These are phyloP conservation scores for Chionodraco myersi DNA, from an alignment of 2,113 vertebrate genomes.

Conservation along the genomic window DNA sequence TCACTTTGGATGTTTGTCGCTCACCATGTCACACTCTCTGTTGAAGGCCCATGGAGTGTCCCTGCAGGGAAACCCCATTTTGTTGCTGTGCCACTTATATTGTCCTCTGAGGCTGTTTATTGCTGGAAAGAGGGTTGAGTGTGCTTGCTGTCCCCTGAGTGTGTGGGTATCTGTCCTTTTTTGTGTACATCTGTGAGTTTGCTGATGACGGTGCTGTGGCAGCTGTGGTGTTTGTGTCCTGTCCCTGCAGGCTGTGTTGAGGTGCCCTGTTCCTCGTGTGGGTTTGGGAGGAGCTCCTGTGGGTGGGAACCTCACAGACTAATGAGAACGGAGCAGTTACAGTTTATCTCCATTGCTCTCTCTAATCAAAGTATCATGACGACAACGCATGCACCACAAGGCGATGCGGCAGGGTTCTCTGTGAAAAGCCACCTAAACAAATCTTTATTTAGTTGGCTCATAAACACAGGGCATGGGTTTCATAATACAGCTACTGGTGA, in stretches of 20 bases:
- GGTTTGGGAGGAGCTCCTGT: conserved; percentile 67
- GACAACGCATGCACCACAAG: conserved; percentile 44
- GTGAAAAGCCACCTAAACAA: conserved; percentile 40
- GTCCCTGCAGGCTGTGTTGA: conserved; percentile 35
- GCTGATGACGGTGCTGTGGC: conserved; percentile 27
- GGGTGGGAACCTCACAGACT: conserved; percentile 57
- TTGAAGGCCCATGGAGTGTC: conserved; percentile 43
- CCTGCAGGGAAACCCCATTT: conserved; percentile 61
- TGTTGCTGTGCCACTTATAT: conserved; percentile 41
- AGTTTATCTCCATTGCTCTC: conserved; percentile 48
- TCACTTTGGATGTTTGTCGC: conserved; percentile 53
- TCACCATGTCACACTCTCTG: conserved; percentile 40
- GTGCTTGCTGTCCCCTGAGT: conserved; percentile 16
- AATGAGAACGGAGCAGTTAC: conserved; percentile 65
- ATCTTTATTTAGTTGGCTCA: conserved; percentile 48
- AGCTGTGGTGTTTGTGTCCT: conserved; percentile 37
- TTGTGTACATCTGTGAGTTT: conserved; percentile 29
- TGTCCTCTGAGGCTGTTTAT: conserved; percentile 50
- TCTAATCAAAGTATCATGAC: conserved; percentile 68
- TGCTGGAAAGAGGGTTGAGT: conserved; percentile 32
- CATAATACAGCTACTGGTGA: conserved; percentile 8
- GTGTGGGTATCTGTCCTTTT: conserved; percentile 15
- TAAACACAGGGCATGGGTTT: conserved; percentile 35
- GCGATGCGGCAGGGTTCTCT: conserved; percentile 27
- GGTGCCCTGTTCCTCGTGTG: conserved; percentile 45